These are phyloP conservation scores for Silurus aristotelis DNA, from an alignment of 2,797 vertebrate species.

Conservation along the genomic window DNA sequence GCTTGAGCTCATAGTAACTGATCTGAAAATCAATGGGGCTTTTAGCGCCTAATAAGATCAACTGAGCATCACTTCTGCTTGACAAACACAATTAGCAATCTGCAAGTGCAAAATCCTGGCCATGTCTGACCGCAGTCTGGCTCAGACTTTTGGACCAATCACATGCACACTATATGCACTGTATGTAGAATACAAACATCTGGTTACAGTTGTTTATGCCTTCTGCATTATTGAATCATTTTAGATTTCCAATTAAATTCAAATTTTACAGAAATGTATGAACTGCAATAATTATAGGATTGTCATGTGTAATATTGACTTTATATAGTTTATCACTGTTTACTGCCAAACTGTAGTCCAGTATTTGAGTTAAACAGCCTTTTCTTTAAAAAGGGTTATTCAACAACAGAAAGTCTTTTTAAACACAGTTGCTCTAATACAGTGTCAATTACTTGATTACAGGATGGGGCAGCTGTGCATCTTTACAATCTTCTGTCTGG, in stretches of 20 bases:
- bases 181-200: background rate
- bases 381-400: background rate
- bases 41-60: background rate
- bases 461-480: conserved; percentile 35
- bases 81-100: background rate
- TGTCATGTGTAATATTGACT: too few species aligned
- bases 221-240: background rate
- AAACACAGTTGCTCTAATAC: background rate
- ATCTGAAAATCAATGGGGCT: background rate
- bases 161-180: background rate
- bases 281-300: too few species aligned
- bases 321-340: too few species aligned
- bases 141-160: background rate
- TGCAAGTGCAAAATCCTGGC: background rate
- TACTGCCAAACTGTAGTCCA: background rate
- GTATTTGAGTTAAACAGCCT: background rate
- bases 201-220: background rate
- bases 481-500: conserved; percentile 8
- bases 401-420: background rate
- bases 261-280: too few species aligned
- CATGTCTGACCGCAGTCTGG: background rate
- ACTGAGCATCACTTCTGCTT: background rate
- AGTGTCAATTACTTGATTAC: background rate
- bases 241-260: too few species aligned
- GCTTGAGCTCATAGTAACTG: background rate